Evolutionary conservation across 2,113 vertebrate genomes (phyloP).

Genomic region (Pteronura brasiliensis): DNA sequence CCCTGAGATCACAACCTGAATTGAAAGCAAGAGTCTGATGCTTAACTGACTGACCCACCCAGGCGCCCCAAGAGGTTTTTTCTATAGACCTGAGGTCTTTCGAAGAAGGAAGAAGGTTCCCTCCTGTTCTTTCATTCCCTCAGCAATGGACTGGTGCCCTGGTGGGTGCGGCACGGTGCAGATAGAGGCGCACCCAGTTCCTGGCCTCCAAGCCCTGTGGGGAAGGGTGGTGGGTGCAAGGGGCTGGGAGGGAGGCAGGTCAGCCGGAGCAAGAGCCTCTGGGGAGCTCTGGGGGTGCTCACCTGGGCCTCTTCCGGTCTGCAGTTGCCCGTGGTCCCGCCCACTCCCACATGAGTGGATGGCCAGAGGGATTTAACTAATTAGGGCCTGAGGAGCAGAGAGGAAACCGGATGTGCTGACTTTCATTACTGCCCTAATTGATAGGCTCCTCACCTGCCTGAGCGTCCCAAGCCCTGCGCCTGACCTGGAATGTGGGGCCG

Average conservation of each 20-base stretch:
- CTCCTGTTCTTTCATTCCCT: not conserved
- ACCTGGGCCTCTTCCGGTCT: not conserved
- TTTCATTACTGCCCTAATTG: constrained; percentile 51
- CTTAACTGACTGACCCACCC: not conserved
- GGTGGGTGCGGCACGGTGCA: not conserved
- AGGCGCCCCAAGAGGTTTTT: not conserved
- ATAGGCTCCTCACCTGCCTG: not conserved
- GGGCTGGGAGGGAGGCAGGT: not conserved
- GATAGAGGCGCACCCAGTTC: not conserved
- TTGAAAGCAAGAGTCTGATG: not conserved
- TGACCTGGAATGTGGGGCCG: constrained; percentile 40
- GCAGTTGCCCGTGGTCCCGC: not conserved
- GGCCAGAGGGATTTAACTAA: constrained; percentile 41
- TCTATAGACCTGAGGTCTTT: not conserved
- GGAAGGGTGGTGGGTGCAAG: not conserved
- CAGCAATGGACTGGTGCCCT: not conserved
- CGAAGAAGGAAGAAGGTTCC: not conserved
- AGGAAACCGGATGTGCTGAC: constrained; percentile 50
- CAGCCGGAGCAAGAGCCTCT: fast-evolving
- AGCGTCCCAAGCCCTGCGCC: constrained; percentile 49
- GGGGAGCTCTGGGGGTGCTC: not conserved
- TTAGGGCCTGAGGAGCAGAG: not conserved
- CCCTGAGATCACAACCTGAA: no score
- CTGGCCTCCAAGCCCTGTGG: not conserved
- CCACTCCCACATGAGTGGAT: not conserved